Evolutionary conservation across 2,888 invertebrate species (phyloP), one percentile per base, ranked within the genome.

Genomic region (Cyaniris semiargus): DNA sequence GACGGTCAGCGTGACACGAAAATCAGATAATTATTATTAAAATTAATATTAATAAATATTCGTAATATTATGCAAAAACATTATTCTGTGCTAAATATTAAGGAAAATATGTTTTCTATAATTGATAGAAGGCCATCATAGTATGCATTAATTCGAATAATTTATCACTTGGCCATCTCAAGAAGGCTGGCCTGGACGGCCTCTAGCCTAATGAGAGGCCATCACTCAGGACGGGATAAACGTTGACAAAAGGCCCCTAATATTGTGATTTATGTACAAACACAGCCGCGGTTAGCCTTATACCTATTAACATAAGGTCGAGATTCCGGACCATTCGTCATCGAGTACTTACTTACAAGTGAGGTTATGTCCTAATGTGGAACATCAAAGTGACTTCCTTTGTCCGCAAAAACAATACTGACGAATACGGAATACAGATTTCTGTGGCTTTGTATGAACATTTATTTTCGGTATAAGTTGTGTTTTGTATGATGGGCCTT

Each of bases 181-280:
- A 85, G 85, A 84, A 85, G 86, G 85, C 84, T 88, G 89, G 84
- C 89, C 89, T 86, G 87, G 89, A 90, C 88, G 89, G 90, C 85
- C 84, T 83, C 85, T 84, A 80, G 82, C 84, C 86, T 92, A 92
- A 92, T 90, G 91, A 87, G 86, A 81, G 82, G 78, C 86, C 87
- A 90, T 92, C 90, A 85, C 83, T 91, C 91, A 89, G 71, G 80
- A 81, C 81, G 83, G 90, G 86, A 89, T 89, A 89, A 91, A 88
- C 86, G 90, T 90, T 91, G 92, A 92, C 92, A 91, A 86, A 87
- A 86, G 85, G 84, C 86, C 85, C 85, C 85, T 84, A 85, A 76
- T 85, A 83, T 86, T 88, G 89, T 90, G 89, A 90, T 91, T 89
- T 90, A 90, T 89, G 78, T 76, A 38, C 66, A 66, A 6, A 27